Base-by-base conservation (phyloP, 2,797 vertebrate species). In the Tadarida brasiliensis region DNA sequence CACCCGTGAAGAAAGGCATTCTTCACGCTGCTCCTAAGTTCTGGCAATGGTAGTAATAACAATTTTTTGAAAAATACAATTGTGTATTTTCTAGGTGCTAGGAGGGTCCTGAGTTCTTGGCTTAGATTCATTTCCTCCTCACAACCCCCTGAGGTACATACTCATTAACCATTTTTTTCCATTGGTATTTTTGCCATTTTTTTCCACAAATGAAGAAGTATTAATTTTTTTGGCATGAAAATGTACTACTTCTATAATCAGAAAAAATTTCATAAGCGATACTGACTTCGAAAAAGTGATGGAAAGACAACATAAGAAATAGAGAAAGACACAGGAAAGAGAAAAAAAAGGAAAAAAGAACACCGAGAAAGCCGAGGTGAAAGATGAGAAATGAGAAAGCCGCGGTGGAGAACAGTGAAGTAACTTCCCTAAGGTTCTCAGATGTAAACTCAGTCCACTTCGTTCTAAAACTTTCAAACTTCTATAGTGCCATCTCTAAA, bases 201-300 rank as follows among this genome's bases (percentile, higher is more conserved):
- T 61, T 76, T 59, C 33, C 65, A 85, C 57, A 80, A 90, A 80
- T 10, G 8, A 70, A n/a, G 71, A 91, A 51, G 5, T 30, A 76
- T 51, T n/a, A 22, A 61, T 16, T 56, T 56, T 56, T 65, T 39
- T 47, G 19, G 28, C 24, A 39, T 57, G 35, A 84, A 71, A 87
- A 95, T 11, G 10, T 56, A 63, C 44, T 39, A 83, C 51, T 94
- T 87, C 87, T 83, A 68, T 24, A 83, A 92, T 63, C 17, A 47
- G 67, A 63, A 68, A 54, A 56, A 74, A 44, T 3, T 51, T 67
- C 51, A 77, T 57, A 73, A 33, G 1, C n/a, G 57, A 82, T 67
- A 6, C 2, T 11, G 44, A 61, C 76, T 71, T 83, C 76, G 56
- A 84, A 89, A 63, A 87, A 56, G 63, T 57, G 39, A 77, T 7